Base-by-base conservation (phyloP, 2,113 vertebrate genomes). In the Strix uralensis region DNA sequence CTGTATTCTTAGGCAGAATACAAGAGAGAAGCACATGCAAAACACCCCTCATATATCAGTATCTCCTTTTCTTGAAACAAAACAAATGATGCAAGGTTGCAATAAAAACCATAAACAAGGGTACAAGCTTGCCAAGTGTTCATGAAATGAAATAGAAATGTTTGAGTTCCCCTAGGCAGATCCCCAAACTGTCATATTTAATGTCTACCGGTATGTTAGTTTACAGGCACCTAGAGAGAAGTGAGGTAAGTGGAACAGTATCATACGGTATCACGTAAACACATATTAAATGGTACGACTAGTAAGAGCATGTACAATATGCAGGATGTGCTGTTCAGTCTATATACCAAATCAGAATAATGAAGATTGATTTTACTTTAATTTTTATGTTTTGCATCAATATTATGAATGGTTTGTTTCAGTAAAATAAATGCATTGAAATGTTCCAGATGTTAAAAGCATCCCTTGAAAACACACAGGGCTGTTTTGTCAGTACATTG, bases 111-210 rank as follows among this genome's bases (percentile, higher is more conserved):
- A 57, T 61, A 78, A 91, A 81, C 73, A 95, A 92, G 61, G 8
- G 2, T 88, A 83, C 25, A n/a, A 86, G 82, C 80, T 88, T 78
- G 34, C 42, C 81, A 78, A 93, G 23, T 52, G 25, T 67, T 92
- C 26, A 38, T 92, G 94, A 94, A 94, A 95, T 94, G 81, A 91
- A 96, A 79, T 26, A 81, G 30, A 84, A 94, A 75, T 91, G 17
- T 90, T 59, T 92, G 77, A 95, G 44, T 72, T 94, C 73, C 65
- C 52, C 32, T 65, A 81, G 86, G 81, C 63, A 92, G 47, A 57
- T 92, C 77, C 52, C 57, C 77, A 89, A 30, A 87, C 46, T 92
- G 30, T 90, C 73, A 20, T 81, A 79, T 89, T 84, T 94, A 91
- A 65, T 65, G 57, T n/a, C 73, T 79, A 6, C 75, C 34, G 86